Conservation (phyloP, 2,888 invertebrate species). For the Pedicia rivosa region DNA sequence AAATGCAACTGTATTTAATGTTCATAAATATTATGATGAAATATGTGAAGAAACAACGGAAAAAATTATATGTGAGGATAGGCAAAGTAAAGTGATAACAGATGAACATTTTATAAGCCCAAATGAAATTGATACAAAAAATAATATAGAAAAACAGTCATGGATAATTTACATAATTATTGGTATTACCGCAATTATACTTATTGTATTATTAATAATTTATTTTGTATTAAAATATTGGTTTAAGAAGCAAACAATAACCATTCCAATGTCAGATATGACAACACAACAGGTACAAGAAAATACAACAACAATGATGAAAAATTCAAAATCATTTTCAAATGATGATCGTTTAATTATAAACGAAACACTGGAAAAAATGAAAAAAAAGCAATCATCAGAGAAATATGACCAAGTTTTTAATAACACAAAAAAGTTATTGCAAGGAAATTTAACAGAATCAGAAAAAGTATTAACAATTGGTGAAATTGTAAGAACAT, state of each 20-base stretch:
- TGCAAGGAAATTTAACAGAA: slow-evolving; percentile 16
- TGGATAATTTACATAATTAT: slow-evolving; percentile 9
- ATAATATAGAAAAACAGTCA: background rate
- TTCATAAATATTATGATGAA: slow-evolving; percentile 22
- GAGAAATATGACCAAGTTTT: slow-evolving; percentile 19
- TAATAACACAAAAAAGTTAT: slow-evolving; percentile 17
- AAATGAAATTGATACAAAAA: slow-evolving; percentile 17
- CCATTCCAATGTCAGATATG: slow-evolving; percentile 3
- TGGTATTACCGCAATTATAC: slow-evolving; percentile 11
- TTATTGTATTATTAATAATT: slow-evolving; percentile 10
- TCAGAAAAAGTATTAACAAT: slow-evolving; percentile 20
- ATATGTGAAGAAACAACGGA: slow-evolving; percentile 22
- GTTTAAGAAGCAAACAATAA: background rate
- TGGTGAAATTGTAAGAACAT: slow-evolving; percentile 19
- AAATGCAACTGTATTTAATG: slow-evolving; percentile 21
- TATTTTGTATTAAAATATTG: too few relatives aligned
- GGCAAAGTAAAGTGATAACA: slow-evolving; percentile 17
- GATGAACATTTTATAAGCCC: slow-evolving; percentile 21
- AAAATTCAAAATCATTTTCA: slow-evolving; percentile 13
- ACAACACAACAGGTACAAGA: background rate
- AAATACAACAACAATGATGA: background rate
- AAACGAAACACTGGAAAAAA: slow-evolving; percentile 17
- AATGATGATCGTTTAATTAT: slow-evolving; percentile 19
- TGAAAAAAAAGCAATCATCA: slow-evolving; percentile 19
- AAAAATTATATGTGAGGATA: slow-evolving; percentile 20